Percentiles rank a stretch among this genome's conserved stretches.
These are phyloP conservation scores for Lutjanus argentimaculatus DNA, from an alignment of 2,797 vertebrate species.

Conservation along the genomic window DNA sequence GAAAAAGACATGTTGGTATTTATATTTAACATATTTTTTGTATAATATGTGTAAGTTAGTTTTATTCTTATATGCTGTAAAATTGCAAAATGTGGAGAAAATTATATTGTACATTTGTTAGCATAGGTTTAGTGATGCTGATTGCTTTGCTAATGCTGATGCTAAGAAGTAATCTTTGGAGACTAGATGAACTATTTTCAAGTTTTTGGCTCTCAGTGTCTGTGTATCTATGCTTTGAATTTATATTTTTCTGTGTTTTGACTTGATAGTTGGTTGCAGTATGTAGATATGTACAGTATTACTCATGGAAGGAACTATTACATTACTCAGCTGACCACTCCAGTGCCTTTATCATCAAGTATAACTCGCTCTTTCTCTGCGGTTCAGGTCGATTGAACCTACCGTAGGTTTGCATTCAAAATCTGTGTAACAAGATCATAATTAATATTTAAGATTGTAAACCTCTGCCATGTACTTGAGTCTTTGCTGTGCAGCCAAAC, in stretches of 20 bases:
- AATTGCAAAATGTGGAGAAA: constrained; percentile 25
- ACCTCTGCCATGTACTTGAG: background rate
- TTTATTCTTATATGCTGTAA: constrained; percentile 36
- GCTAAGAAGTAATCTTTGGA: background rate
- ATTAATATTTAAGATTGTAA: constrained; percentile 14
- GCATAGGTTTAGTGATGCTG: constrained; percentile 2
- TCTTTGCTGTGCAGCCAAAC: constrained; percentile 22
- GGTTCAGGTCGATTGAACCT: constrained; percentile 15
- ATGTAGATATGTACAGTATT: constrained; percentile 6
- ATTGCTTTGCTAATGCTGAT: constrained; percentile 25
- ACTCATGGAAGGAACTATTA: background rate
- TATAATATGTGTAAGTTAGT: constrained; percentile 8
- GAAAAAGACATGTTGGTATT: constrained; percentile 11
- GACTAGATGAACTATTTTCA: background rate
- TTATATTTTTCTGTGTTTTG: background rate
- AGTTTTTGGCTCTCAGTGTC: background rate
- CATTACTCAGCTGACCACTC: constrained; percentile 30
- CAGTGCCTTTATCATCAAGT: constrained; percentile 60
- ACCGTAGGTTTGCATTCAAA: constrained; percentile 8
- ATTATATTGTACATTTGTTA: background rate
- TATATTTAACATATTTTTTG: constrained; percentile 31
- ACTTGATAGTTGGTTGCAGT: background rate
- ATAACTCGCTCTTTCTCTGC: constrained; percentile 19
- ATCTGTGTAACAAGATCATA: constrained; percentile 6
- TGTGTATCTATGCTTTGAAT: background rate